Base-by-base conservation (phyloP, 2,888 invertebrate species). In the Cephus spinipes region DNA sequence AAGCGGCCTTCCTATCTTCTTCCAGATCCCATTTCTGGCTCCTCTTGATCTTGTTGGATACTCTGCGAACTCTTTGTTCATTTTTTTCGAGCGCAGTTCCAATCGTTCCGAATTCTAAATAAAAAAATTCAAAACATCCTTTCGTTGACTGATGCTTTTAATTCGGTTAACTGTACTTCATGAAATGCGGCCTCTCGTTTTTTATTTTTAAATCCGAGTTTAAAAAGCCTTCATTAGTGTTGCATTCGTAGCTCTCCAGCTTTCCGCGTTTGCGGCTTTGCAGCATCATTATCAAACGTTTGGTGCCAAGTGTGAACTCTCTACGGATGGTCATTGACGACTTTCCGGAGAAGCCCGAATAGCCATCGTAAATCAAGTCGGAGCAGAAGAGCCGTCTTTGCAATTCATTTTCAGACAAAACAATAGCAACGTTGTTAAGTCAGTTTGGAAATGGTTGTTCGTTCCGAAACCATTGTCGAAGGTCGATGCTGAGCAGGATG, bases 251-350 rank as follows among this genome's bases (percentile, higher is more conserved):
- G 12, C 12, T 12, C 1, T 36, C 0, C 35, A 12, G 12, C 12
- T 12, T 36, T 12, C 12, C 12, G 12, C 0, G 1, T 3, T 4
- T 36, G 36, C 23, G 23, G 2, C 1, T 55, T 81, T 80, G 79
- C 76, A 73, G 79, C 76, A 78, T 79, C 74, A 80, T 80, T 81
- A 77, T 85, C 83, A 83, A 84, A 82, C 79, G 78, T 81, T 78
- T 11, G 68, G 23, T 23, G 9, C 9, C 9, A 9, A 23, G 9
- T 55, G 55, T 23, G 55, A 55, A 55, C 23, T 9, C 23, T 9
- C 23, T 23, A 23, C 23, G 55, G 55, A 35, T 23, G 6, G 23
- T 23, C 55, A 55, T 55, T 2, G 23, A 23, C 0, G 9, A 2
- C 23, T 9, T 55, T 55, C 23, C 23, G 23, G 9, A 9, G 23